Percentiles rank a stretch among this genome's conserved stretches.
Evolutionary conservation across 2,888 invertebrate genomes (phyloP).

Genomic region (Chrysodeixis includens): DNA sequence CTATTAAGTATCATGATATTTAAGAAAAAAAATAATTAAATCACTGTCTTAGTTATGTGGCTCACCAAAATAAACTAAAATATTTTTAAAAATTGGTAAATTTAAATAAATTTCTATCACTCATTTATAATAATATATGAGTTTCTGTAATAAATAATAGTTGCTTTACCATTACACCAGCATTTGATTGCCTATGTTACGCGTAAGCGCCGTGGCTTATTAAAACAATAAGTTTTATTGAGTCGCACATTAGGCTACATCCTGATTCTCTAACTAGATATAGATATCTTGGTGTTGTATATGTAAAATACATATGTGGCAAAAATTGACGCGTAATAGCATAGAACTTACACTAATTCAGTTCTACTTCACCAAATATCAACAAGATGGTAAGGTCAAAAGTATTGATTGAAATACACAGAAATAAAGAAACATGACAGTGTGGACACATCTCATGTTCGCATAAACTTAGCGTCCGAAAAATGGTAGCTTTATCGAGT

Average conservation of each 20-base stretch:
- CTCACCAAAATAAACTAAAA: too few species aligned
- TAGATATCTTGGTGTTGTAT: neutral
- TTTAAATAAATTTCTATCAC: too few species aligned
- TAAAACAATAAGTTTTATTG: neutral
- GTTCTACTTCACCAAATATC: neutral
- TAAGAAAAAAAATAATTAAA: too few species aligned
- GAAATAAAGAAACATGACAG: conserved; percentile 15
- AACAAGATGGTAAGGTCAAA: neutral
- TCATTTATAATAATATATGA: too few species aligned
- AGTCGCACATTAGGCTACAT: neutral
- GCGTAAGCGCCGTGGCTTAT: neutral
- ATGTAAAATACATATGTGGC: neutral
- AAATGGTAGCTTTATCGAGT: neutral
- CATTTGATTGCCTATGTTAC: conserved; percentile 1
- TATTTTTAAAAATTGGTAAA: too few species aligned
- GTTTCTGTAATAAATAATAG: neutral
- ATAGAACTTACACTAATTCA: neutral
- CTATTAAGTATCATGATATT: too few species aligned
- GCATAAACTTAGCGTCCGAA: neutral
- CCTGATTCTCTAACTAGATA: neutral
- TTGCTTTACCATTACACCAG: neutral
- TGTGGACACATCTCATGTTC: conserved; percentile 15
- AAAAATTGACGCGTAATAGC: conserved; percentile 8
- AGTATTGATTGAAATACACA: conserved; percentile 33
- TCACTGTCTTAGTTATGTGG: too few species aligned